phyloP scores from a whole-genome alignment of 53 echinoderm and acorn worm species.

The Crossaster papposus region DNA sequence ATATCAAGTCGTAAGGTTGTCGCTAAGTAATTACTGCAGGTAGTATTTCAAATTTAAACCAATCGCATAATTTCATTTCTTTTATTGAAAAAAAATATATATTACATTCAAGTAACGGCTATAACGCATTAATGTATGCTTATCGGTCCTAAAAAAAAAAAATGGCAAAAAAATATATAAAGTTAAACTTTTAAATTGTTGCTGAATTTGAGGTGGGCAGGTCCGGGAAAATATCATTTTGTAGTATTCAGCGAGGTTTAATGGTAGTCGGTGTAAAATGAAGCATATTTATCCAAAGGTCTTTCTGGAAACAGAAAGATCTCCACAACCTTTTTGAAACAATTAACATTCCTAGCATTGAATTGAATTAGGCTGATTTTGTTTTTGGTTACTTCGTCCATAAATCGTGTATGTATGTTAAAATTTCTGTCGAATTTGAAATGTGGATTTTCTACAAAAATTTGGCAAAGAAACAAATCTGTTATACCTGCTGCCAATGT shows the following conservation, averaged over 20 bases:
- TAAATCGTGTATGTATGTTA: not conserved
- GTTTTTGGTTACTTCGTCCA: not conserved
- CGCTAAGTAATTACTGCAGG: too few relatives aligned
- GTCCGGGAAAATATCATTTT: not conserved
- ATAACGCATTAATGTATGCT: too few relatives aligned
- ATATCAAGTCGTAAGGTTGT: not conserved
- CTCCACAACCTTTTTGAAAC: not conserved
- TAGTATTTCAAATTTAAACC: not conserved
- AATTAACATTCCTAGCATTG: not conserved
- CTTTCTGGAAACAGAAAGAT: not conserved
- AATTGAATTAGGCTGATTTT: slow-evolving; percentile 1
- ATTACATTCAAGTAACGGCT: not conserved
- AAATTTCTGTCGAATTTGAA: not conserved
- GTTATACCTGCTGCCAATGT: too few relatives aligned
- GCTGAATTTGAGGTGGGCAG: not conserved
- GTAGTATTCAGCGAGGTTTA: not conserved
- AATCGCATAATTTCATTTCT: not conserved
- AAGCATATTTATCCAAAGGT: not conserved
- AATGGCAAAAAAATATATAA: too few relatives aligned
- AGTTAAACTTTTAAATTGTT: not conserved
- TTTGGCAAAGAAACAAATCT: not conserved
- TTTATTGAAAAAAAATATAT: not conserved
- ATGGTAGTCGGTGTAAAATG: not conserved
- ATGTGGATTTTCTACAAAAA: not conserved
- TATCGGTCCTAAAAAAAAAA: too few relatives aligned